A percentile compares a stretch with the other conserved stretches of the same genome.
Evolutionary conservation across 2,888 invertebrate genomes (phyloP).

Genomic region (Shargacucullia verbasci): DNA sequence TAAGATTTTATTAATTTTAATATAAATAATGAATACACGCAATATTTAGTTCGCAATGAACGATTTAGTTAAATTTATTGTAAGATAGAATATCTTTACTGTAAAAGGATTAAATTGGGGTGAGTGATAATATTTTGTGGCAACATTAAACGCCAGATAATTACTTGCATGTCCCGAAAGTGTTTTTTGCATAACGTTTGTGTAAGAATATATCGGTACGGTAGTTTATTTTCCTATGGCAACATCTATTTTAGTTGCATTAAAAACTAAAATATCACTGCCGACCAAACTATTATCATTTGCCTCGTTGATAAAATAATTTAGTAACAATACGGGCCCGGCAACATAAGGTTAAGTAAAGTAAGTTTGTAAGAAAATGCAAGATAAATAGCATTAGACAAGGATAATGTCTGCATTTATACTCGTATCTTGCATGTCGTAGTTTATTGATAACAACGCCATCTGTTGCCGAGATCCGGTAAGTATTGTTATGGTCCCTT

Average conservation of each 20-base stretch:
- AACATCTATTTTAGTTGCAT: no score
- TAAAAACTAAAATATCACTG: no score
- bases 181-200: no score
- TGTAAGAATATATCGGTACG: no score
- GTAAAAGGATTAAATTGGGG: slow-evolving; percentile 13
- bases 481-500: slow-evolving; percentile 32
- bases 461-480: slow-evolving; percentile 33
- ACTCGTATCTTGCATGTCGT: slow-evolving; percentile 35
- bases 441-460: slow-evolving; percentile 41
- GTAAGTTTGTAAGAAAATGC: slow-evolving; percentile 27
- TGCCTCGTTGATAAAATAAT: slow-evolving; percentile 24
- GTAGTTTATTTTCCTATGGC: no score
- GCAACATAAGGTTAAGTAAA: slow-evolving; percentile 39
- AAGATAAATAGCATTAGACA: slow-evolving; percentile 17
- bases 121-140: slow-evolving; percentile 32
- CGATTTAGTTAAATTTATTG: slow-evolving; percentile 48
- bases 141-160: neutral
- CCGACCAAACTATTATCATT: slow-evolving; percentile 14
- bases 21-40: slow-evolving; percentile 32
- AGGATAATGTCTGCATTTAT: slow-evolving; percentile 8
- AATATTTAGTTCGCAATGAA: slow-evolving; percentile 50
- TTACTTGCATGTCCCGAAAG: slow-evolving; percentile 3
- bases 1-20: slow-evolving; percentile 31
- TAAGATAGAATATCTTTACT: slow-evolving; percentile 40
- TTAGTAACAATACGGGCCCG: slow-evolving; percentile 23